Evolutionary conservation across 2,888 invertebrate species (phyloP), one percentile per base, ranked within the genome.

Genomic region (Dasysyrphus tricinctus): DNA sequence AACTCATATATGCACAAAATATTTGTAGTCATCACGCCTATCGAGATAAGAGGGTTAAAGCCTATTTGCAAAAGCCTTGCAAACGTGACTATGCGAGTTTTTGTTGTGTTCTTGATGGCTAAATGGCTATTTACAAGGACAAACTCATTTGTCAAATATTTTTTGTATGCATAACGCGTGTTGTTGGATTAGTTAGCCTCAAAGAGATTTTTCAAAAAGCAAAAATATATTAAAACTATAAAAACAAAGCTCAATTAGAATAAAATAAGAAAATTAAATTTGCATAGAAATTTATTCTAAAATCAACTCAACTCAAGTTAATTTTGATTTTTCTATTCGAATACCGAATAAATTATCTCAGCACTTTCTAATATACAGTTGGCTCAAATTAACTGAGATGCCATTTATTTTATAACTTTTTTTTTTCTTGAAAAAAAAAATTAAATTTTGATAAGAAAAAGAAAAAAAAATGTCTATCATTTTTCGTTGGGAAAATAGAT

Each of bases 11-110:
- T 51, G 67, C 9, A 42, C 12, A 63, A 56, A 2, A 47, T 74
- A 67, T 74, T 74, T 32, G 65, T 49, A 74, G 74, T 67, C 74
- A 67, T 74, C 59, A 42, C 11, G 49, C 44, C n/a, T 12, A 74
- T 74, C 74, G 32, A 67, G 63, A 79, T 73, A 73, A 73, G 73
- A 73, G 19, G 29, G 56, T 79, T 57, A 65, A 65, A 65, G 12
- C 57, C 65, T 67, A 57, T 73, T 65, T 65, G 73, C 29, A 47
- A 79, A 56, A 65, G 19, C 6, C 16, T 59, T n/a, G n/a, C 6
- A 39, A 37, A 34, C 42, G 51, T 78, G 70, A 61, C 51, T 61
- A n/a, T n/a, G 47, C 1, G 57, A 37, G 8, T 8, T 24, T 54
- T 56, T n/a, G 14, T 24, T 39, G 32, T 44, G n/a, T n/a, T 47